Base-by-base conservation (phyloP, 2,888 invertebrate species). In the Cosmia pyralina region DNA sequence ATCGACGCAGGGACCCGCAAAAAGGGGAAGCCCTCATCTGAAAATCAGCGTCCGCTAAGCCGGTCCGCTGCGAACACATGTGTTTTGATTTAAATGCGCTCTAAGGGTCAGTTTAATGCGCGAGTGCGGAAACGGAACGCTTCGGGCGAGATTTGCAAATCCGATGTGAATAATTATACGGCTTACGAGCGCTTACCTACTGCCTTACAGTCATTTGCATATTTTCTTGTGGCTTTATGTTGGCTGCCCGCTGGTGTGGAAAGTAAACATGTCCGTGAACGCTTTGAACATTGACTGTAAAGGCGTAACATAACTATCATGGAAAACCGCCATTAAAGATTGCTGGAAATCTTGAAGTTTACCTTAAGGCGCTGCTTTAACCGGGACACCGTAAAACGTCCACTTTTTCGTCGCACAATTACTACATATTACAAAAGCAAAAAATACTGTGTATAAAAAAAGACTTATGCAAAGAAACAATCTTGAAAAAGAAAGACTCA, bases 151-250 rank as follows among this genome's bases (percentile, higher is more conserved):
- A 94, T 93, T 95, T 93, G 94, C 94, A 95, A 95, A 95, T 95
- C 95, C 94, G 92, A 94, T 93, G 96, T 95, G 96, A 96, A 96
- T 96, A 96, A 96, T 96, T 96, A 96, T 94, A 93, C 92, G 95
- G 96, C 95, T 95, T 96, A 95, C 93, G 93, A 94, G 90, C 93
- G 94, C 94, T 96, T 95, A 96, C 95, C 95, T 94, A 95, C 94
- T 95, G 95, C 95, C 96, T 96, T 96, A 95, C 92, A 94, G 91
- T 91, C 91, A 96, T 96, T 96, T 95, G 94, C 96, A 96, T 96
- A 96, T 96, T 96, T 96, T 95, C 95, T 95, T 95, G 94, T 91
- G 94, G 95, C 93, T 94, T 94, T 93, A 89, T 90, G 90, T 87
- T 87, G 85, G 87, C 85, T 89, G 90, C 83, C 91, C 91, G 86